Base-by-base conservation (phyloP, 2,888 invertebrate species). In the Nasonovia ribisnigri region DNA sequence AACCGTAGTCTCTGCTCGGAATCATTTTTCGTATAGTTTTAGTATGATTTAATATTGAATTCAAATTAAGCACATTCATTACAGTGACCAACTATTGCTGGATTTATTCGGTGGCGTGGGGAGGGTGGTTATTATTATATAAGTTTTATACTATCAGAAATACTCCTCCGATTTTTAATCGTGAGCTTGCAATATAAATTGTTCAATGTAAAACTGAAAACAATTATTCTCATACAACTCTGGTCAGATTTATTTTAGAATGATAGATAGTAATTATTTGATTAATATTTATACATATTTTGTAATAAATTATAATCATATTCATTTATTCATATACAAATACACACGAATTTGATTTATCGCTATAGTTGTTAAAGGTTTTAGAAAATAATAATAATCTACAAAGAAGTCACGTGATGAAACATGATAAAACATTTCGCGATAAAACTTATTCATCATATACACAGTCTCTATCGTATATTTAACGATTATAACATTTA, bases 361-460 rank as follows among this genome's bases (percentile, higher is more conserved):
- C 77, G 77, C 77, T 36, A 77, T 77, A 36, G 42, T 36, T 77
- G 67, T 77, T 77, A 77, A 77, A 36, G 67, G 67, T 77, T 77
- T 77, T 77, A 77, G 20, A 77, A 77, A 16, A 77, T 77, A 77
- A 77, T 13, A 84, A 43, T 84, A 43, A 43, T 43, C 43, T 84
- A 84, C 84, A 43, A 43, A 43, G 43, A 26, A 84, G 84, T 84
- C 84, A 84, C 84, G 84, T 84, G 84, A 84, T 84, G 84, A 43
- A 43, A 43, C 29, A 43, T 8, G 43, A 84, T 43, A 84, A 84
- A 43, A 36, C 26, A 43, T 43, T 42, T 43, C 24, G 29, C 43
- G 42, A 84, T 84, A 43, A 43, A 84, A 84, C 11, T 13, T 43
- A 84, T 84, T 84, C 43, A 43, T 84, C 20, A 26, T 84, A 10